Percentiles rank a stretch among this genome's conserved stretches.
These are phyloP conservation scores for Thymallus thymallus DNA, from an alignment of 2,113 vertebrate genomes.

Conservation along the genomic window DNA sequence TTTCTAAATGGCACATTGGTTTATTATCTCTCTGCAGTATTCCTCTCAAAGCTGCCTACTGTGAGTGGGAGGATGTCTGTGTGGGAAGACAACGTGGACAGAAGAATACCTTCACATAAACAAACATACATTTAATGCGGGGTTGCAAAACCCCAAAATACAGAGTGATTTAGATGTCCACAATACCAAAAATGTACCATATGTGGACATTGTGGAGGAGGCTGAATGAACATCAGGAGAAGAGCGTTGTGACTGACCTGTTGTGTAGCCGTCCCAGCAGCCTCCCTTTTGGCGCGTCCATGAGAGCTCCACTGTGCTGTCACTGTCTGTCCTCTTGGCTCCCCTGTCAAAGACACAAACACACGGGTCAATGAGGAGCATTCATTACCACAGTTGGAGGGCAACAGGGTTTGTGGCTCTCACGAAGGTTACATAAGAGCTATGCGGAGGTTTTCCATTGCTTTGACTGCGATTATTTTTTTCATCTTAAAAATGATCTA, in stretches of 20 bases:
- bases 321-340: conserved; percentile 40
- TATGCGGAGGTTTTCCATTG: no score
- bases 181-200: neutral
- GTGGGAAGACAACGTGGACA: neutral
- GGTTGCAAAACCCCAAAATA: no score
- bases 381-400: neutral
- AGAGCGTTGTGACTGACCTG: conserved; percentile 61
- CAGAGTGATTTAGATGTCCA: neutral
- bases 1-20: conserved; percentile 35
- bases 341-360: conserved; percentile 51
- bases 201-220: neutral
- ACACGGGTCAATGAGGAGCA: neutral
- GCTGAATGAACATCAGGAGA: neutral
- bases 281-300: conserved; percentile 51
- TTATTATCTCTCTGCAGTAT: conserved; percentile 1
- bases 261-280: conserved; percentile 17
- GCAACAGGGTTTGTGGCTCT: no score
- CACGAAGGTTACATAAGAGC: no score
- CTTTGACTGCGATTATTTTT: no score
- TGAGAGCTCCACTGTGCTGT: conserved; percentile 59
- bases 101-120: no score
- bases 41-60: conserved; percentile 2
- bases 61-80: neutral
- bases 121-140: no score
- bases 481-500: no score